Conservation (phyloP, 1,140 invertebrate species). For the Ganaspis sp. region DNA sequence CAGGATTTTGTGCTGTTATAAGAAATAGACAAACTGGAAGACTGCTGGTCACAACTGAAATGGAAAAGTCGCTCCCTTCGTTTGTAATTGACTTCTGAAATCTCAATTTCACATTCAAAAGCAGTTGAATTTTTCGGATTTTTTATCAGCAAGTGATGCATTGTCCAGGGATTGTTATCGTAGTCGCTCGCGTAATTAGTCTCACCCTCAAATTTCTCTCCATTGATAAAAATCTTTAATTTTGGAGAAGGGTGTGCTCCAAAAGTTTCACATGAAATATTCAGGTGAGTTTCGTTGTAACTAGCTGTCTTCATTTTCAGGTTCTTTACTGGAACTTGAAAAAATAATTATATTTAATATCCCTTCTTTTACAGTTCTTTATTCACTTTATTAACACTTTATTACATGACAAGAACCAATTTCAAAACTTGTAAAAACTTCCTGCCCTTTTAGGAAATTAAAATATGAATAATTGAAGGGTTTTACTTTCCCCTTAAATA, state of each 20-base stretch:
- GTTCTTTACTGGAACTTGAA: constrained; percentile 57
- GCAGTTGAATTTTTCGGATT: constrained; percentile 45
- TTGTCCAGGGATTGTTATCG: constrained; percentile 30
- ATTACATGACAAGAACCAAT: background rate
- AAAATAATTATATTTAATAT: constrained; percentile 16
- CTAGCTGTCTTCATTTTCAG: constrained; percentile 46
- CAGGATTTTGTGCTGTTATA: background rate
- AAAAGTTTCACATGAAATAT: constrained; percentile 55
- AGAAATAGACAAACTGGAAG: constrained; percentile 41
- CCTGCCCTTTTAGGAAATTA: background rate
- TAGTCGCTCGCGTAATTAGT: constrained; percentile 30
- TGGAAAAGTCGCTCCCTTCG: constrained; percentile 54
- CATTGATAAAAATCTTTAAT: constrained; percentile 46
- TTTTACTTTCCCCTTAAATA: too few species aligned
- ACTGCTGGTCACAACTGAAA: constrained; percentile 41
- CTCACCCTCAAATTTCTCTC: background rate
- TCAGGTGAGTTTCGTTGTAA: constrained; percentile 57
- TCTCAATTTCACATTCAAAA: constrained; percentile 59
- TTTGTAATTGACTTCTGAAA: constrained; percentile 57
- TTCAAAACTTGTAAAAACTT: background rate
- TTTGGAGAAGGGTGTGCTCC: constrained; percentile 57
- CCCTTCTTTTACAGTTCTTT: background rate
- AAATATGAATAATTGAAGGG: background rate
- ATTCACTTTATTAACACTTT: background rate
- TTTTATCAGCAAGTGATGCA: background rate